Base-by-base conservation (phyloP, 2,113 vertebrate species). In the Glareola pratincola region DNA sequence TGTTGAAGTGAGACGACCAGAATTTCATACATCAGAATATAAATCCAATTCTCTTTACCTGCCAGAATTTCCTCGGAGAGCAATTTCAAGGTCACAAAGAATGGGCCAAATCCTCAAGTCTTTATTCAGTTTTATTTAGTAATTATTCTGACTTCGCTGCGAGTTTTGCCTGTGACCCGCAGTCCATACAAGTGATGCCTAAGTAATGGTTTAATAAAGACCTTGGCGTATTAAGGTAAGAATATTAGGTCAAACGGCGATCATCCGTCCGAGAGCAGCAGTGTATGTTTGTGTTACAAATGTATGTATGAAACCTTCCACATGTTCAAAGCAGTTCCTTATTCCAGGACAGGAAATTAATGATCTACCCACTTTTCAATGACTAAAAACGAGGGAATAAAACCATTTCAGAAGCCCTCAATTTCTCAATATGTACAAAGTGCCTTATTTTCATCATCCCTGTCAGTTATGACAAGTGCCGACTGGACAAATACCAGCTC, bases 371-470 rank as follows among this genome's bases (percentile, higher is more conserved):
- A 82, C 91, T 97, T 97, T 88, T 77, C 79, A 92, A 86, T 41
- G 92, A 92, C 74, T 96, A 71, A 91, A 91, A 95, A 91, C 68
- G 87, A 90, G 78, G 72, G 90, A 86, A 84, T 79, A 72, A 93
- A 90, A 92, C 59, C 74, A 72, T 94, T 97, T 94, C 88, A 73
- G 76, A 85, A 97, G 93, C 80, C 83, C 77, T 96, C 96, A n/a
- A 83, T 96, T 95, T 51, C 68, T 54, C 50, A n/a, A 50, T 81
- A 39, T 4, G 77, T 30, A 56, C 57, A 83, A 77, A 91, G 90
- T 66, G 74, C 93, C 94, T 95, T 84, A 90, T 84, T 97, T 92
- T 97, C 95, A 96, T 96, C 94, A 97, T 81, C 66, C 88, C 94
- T 96, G 94, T 89, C 97, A 94, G 81, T 89, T 82, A 57, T 79